These are phyloP conservation scores for Artibeus jamaicensis DNA, from an alignment of 2,797 vertebrate species.

Conservation along the genomic window DNA sequence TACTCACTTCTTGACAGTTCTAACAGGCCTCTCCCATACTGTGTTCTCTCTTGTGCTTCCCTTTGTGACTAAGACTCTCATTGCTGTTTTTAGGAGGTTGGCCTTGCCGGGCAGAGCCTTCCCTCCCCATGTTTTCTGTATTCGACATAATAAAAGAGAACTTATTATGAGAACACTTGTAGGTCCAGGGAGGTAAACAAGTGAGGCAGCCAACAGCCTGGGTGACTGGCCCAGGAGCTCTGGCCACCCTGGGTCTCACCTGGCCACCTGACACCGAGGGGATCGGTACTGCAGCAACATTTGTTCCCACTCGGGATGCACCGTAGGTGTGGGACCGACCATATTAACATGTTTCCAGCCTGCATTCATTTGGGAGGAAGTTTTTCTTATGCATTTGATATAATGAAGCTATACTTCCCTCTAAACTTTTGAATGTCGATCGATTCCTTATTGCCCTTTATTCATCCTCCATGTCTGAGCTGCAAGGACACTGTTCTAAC, in stretches of 20 bases:
- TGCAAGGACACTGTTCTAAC: not conserved
- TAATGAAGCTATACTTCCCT: not conserved
- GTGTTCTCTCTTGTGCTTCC: not conserved
- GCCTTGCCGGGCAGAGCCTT: not conserved
- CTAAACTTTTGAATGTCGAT: not conserved
- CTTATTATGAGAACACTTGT: not conserved
- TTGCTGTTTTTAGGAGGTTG: not conserved
- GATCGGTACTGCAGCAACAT: not conserved
- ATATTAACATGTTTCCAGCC: not conserved
- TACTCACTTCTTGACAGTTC: conserved; percentile 8
- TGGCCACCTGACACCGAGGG: not conserved
- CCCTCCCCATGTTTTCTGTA: not conserved
- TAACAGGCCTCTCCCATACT: not conserved
- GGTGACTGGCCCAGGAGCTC: not conserved
- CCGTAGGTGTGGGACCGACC: not conserved
- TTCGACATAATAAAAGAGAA: not conserved
- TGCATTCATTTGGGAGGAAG: not conserved
- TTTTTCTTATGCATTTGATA: not conserved
- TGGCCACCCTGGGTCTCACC: not conserved
- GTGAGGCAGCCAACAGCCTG: not conserved
- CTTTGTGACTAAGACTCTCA: not conserved
- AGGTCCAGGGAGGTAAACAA: not conserved
- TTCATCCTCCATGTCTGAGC: not conserved
- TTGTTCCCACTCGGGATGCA: not conserved
- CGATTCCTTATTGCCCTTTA: not conserved